phyloP scores from a whole-genome alignment of 2,888 invertebrate genomes.

The Amphipoea oculea region DNA sequence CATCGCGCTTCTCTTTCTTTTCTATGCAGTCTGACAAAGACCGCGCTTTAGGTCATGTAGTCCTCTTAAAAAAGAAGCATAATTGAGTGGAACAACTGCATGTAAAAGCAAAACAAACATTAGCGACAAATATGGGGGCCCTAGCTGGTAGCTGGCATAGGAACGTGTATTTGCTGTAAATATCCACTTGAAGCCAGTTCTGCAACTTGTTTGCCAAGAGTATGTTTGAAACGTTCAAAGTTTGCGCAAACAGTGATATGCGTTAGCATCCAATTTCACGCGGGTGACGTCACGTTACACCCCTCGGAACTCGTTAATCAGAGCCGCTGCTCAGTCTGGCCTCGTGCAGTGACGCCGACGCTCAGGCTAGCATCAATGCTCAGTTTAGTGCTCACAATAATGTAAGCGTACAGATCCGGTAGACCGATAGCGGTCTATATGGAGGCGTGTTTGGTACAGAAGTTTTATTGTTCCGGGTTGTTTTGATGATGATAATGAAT shows the following conservation, averaged over 20 bases:
- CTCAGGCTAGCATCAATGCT: constrained; percentile 18
- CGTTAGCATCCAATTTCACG: constrained; percentile 68
- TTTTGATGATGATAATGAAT: constrained; percentile 1
- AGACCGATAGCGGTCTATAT: neutral
- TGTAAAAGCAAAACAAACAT: constrained; percentile 32
- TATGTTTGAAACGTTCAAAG: constrained; percentile 61
- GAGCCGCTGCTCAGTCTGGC: constrained; percentile 33
- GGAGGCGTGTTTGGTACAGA: neutral
- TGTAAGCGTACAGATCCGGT: neutral
- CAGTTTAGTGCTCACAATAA: constrained; percentile 12
- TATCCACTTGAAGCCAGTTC: constrained; percentile 54
- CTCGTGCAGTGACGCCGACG: constrained; percentile 17
- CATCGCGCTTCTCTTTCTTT: too few species aligned
- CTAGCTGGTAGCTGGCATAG: constrained; percentile 8
- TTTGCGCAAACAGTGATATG: constrained; percentile 64
- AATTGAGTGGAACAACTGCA: constrained; percentile 1
- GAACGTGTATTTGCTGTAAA: constrained; percentile 52
- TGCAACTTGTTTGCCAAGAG: constrained; percentile 59
- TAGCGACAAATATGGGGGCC: constrained; percentile 30
- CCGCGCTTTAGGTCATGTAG: too few species aligned
- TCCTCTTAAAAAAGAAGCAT: constrained; percentile 4
- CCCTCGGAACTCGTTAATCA: constrained; percentile 54
- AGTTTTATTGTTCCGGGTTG: neutral
- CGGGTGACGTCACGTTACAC: constrained; percentile 57
- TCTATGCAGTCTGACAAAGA: too few species aligned